phyloP scores from a whole-genome alignment of 2,797 vertebrate species.

The Florisuga fusca region DNA sequence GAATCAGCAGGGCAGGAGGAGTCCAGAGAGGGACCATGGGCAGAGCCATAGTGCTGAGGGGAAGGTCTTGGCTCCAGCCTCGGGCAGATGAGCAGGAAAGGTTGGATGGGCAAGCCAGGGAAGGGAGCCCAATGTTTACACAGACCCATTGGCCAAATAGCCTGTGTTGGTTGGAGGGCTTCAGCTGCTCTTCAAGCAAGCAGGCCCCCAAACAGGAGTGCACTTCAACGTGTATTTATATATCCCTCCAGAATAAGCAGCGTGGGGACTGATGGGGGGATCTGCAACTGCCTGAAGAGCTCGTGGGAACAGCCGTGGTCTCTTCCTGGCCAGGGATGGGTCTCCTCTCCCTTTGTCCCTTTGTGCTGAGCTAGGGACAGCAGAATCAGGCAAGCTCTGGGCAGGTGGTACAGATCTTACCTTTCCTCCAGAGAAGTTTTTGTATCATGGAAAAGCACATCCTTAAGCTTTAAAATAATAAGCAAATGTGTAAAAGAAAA shows the following conservation, averaged over 20 bases:
- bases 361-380: background rate
- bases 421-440: slow-evolving; percentile 38
- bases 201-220: background rate
- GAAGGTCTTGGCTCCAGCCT: background rate
- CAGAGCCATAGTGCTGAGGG: accelerated
- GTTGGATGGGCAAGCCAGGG: background rate
- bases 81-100: background rate
- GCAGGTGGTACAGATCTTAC: background rate
- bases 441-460: slow-evolving; percentile 66
- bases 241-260: slow-evolving; percentile 3
- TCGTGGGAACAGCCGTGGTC: background rate
- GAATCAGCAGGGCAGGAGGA: background rate
- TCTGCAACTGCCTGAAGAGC: background rate
- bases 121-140: background rate
- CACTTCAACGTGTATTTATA: background rate
- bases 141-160: background rate
- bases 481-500: slow-evolving; percentile 18
- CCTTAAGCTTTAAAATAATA: slow-evolving; percentile 64
- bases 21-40: background rate
- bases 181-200: background rate
- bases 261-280: background rate
- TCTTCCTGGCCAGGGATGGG: background rate
- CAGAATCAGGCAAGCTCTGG: background rate
- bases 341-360: background rate
- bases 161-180: background rate